Conservation (phyloP, 2,888 invertebrate genomes). For the Drosophila ustulata region DNA sequence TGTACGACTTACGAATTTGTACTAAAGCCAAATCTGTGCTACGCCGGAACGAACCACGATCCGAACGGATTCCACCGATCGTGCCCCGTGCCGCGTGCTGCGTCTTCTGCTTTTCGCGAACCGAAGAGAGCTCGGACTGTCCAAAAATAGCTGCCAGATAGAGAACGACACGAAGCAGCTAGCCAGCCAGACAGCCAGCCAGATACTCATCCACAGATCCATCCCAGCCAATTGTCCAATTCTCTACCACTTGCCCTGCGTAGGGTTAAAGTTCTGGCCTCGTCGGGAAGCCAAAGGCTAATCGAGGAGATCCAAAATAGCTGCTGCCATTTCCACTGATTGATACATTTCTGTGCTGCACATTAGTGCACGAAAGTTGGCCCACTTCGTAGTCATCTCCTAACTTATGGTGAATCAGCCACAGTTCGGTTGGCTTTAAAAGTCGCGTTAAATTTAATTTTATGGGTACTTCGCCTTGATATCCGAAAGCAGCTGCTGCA, state of each 20-base stretch:
- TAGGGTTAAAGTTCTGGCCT: conserved; percentile 61
- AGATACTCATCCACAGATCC: not conserved
- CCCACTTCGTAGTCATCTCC: conserved; percentile 18
- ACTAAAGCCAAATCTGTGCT: conserved; percentile 66
- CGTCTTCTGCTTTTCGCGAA: conserved; percentile 50
- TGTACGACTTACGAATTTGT: conserved; percentile 73
- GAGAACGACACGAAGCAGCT: conserved; percentile 31
- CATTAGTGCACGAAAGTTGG: conserved; percentile 38
- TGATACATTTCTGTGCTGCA: conserved; percentile 44
- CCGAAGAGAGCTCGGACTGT: conserved; percentile 24
- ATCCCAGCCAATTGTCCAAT: conserved; percentile 17
- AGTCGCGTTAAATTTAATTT: conserved; percentile 60
- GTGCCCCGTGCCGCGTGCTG: conserved; percentile 26
- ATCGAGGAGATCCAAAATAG: conserved; percentile 48
- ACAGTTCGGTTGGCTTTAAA: conserved; percentile 23
- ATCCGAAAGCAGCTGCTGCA: conserved; percentile 49
- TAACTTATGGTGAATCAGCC: conserved; percentile 14
- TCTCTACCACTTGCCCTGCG: conserved; percentile 22
- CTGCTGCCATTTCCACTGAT: conserved; percentile 36
- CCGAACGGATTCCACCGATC: conserved; percentile 32
- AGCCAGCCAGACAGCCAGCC: not conserved
- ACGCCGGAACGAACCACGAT: conserved; percentile 43
- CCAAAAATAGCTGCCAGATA: conserved; percentile 57
- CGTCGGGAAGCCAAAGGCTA: conserved; percentile 47
- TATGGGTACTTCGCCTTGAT: conserved; percentile 42